Percentiles rank a stretch among this genome's conserved stretches.
Evolutionary conservation across 2,113 vertebrate genomes (phyloP).

Genomic region (Aspidoscelis tigris): DNA sequence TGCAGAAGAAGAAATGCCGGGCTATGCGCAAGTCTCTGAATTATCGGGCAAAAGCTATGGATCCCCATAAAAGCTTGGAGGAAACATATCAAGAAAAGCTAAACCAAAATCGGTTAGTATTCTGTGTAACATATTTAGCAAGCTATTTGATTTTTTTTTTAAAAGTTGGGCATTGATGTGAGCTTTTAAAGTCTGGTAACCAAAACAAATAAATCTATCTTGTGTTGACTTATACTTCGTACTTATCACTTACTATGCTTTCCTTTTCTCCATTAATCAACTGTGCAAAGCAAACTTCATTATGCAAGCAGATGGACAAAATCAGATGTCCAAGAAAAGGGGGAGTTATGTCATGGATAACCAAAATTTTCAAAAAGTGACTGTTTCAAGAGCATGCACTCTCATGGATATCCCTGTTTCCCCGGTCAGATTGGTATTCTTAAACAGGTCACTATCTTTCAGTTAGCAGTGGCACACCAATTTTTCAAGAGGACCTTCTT

Average conservation of each 20-base stretch:
- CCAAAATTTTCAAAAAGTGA: too few species aligned
- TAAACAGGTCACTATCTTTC: not conserved
- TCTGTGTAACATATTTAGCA: not conserved
- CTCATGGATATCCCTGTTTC: not conserved
- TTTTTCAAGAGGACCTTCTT: too few species aligned
- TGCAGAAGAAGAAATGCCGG: slow-evolving; percentile 81
- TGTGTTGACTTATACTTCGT: not conserved
- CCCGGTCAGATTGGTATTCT: not conserved
- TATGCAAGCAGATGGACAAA: too few species aligned
- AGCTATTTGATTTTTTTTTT: not conserved
- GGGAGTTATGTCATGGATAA: too few species aligned
- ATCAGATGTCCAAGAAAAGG: too few species aligned
- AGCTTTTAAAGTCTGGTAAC: slow-evolving; percentile 3
- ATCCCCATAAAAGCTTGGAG: slow-evolving; percentile 88
- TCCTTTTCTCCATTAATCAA: too few species aligned
- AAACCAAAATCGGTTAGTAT: slow-evolving; percentile 84
- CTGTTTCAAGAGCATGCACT: too few species aligned
- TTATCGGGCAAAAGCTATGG: slow-evolving; percentile 87
- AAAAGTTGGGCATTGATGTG: not conserved
- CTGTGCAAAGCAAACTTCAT: too few species aligned
- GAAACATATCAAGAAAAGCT: slow-evolving; percentile 83
- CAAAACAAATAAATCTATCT: not conserved
- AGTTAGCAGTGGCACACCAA: not conserved
- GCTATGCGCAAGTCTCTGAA: slow-evolving; percentile 82
- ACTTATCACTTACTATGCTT: not conserved